These are phyloP conservation scores for Bos javanicus DNA, from an alignment of 2,113 vertebrate species.

Conservation along the genomic window DNA sequence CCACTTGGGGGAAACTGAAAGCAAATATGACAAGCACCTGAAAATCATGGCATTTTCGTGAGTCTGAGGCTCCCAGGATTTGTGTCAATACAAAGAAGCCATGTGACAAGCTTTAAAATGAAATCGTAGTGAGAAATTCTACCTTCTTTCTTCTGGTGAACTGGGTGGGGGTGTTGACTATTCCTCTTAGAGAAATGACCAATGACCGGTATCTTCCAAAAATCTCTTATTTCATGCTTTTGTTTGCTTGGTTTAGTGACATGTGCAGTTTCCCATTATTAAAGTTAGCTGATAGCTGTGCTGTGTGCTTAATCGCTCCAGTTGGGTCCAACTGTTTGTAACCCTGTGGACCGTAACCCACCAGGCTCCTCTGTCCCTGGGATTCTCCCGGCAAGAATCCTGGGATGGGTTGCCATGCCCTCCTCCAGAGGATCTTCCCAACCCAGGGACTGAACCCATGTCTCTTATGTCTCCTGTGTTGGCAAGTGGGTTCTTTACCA, in stretches of 20 bases:
- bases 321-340: background rate
- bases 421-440: background rate
- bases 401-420: background rate
- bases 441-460: background rate
- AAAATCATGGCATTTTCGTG: constrained; percentile 41
- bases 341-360: background rate
- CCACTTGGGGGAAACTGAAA: background rate
- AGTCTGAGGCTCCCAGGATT: constrained; percentile 16
- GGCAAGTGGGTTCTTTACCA: background rate
- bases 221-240: background rate
- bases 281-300: background rate
- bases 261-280: background rate
- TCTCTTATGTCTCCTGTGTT: background rate
- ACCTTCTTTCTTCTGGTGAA: background rate
- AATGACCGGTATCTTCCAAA: background rate
- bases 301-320: background rate
- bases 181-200: background rate
- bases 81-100: background rate
- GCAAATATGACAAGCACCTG: background rate
- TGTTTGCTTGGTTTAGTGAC: background rate
- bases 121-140: background rate
- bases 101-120: background rate
- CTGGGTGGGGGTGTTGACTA: too few relatives aligned
- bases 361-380: background rate
- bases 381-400: background rate